Percentiles rank a stretch among this genome's conserved stretches.
Evolutionary conservation across 2,113 vertebrate genomes (phyloP).

Genomic region (Eleginops maclovinus): DNA sequence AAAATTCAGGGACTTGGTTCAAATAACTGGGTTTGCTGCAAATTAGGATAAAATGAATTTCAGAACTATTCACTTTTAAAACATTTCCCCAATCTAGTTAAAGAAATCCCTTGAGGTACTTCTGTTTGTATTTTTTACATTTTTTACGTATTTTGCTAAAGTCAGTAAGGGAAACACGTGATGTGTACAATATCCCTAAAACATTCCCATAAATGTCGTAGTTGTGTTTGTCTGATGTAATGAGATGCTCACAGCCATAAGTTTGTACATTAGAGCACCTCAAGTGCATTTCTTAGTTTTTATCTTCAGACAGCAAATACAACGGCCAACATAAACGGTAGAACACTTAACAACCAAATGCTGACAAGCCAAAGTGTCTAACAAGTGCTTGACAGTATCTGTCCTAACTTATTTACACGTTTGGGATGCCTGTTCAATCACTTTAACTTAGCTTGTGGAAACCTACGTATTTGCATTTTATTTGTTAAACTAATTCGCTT

Average conservation of each 20-base stretch:
- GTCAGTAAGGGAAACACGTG: not conserved
- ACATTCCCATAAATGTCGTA: conserved; percentile 50
- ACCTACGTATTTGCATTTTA: not conserved
- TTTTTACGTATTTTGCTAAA: conserved; percentile 15
- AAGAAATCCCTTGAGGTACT: not conserved
- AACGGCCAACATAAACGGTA: conserved; percentile 5
- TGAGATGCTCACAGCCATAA: conserved; percentile 2
- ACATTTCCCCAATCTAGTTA: not conserved
- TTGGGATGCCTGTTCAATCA: not conserved
- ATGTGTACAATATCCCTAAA: not conserved
- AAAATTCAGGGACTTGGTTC: not conserved
- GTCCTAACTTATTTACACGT: not conserved
- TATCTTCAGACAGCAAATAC: conserved; percentile 33
- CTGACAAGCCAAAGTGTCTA: not conserved
- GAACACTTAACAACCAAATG: conserved; percentile 22
- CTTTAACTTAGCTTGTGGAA: conserved; percentile 2
- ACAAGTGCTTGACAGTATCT: not conserved
- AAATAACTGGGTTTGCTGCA: not conserved
- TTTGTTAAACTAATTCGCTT: not conserved
- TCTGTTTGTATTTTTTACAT: not conserved
- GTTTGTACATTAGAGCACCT: conserved; percentile 11
- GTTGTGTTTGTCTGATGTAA: conserved; percentile 1
- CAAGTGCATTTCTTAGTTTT: conserved; percentile 33
- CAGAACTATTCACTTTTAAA: conserved; percentile 5
- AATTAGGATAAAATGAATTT: not conserved